Conservation (phyloP, 2,797 vertebrate species). For the Poecilia wingei region DNA sequence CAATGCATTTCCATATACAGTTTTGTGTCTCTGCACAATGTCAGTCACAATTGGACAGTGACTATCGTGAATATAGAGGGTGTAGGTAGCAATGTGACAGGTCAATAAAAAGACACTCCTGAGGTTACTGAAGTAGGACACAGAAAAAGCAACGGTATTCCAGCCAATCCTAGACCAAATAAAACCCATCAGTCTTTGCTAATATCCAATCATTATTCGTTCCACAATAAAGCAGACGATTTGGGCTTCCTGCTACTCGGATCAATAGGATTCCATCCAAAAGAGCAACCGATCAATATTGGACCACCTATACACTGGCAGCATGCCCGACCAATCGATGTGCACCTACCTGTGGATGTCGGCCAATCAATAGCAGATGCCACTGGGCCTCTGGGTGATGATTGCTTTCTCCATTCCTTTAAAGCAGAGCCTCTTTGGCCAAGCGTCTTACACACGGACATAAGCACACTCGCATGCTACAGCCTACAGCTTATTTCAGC, state of each 20-base stretch:
- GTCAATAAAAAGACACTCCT: slow-evolving; percentile 24
- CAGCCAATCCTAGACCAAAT: slow-evolving; percentile 22
- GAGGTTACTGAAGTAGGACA: slow-evolving; percentile 22
- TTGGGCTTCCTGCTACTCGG: slow-evolving; percentile 32
- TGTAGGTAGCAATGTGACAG: slow-evolving; percentile 1
- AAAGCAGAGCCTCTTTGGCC: slow-evolving; percentile 47
- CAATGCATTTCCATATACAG: not conserved
- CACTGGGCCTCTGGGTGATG: slow-evolving; percentile 61
- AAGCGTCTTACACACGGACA: slow-evolving; percentile 3
- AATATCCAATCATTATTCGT: slow-evolving; percentile 59
- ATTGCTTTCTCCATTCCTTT: slow-evolving; percentile 65
- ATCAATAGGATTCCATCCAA: slow-evolving; percentile 62
- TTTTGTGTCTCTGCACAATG: slow-evolving; percentile 3
- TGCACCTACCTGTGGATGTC: slow-evolving; percentile 68
- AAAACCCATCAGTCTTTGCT: slow-evolving; percentile 45
- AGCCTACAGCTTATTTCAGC: slow-evolving; percentile 27
- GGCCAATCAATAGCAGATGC: slow-evolving; percentile 74
- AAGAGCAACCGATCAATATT: slow-evolving; percentile 65
- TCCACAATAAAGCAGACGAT: slow-evolving; percentile 43
- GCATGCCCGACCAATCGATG: slow-evolving; percentile 59
- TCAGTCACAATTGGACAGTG: not conserved
- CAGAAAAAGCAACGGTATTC: slow-evolving; percentile 24
- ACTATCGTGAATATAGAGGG: slow-evolving; percentile 9
- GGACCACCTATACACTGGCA: slow-evolving; percentile 65
- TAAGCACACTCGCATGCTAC: not conserved